phyloP scores from a whole-genome alignment of 1,140 invertebrate genomes.

The Chironomus striatipennis region DNA sequence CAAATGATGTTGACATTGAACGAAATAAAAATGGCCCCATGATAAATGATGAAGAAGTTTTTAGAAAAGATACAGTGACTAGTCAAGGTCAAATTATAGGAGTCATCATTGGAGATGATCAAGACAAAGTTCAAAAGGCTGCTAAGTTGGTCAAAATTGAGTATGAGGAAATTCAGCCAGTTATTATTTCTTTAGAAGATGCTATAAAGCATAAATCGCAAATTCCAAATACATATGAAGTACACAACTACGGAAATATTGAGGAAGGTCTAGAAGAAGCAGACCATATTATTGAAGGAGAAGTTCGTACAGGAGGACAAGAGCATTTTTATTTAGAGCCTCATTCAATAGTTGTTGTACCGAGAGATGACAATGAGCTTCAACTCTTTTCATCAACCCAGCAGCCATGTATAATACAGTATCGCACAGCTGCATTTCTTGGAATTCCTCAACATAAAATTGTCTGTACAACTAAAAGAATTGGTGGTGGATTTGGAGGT shows the following conservation, averaged over 20 bases:
- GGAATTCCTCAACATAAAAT: conserved; percentile 68
- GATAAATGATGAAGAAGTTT: conserved; percentile 70
- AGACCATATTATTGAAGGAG: conserved; percentile 59
- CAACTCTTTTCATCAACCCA: conserved; percentile 79
- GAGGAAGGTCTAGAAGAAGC: conserved; percentile 60
- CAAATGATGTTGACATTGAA: conserved; percentile 56
- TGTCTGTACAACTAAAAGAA: conserved; percentile 66
- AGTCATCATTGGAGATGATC: conserved; percentile 62
- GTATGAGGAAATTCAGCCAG: conserved; percentile 64
- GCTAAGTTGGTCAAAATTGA: conserved; percentile 61
- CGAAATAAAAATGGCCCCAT: conserved; percentile 57
- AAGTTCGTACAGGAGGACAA: conserved; percentile 77
- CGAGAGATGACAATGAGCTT: conserved; percentile 72
- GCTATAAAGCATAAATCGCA: conserved; percentile 67
- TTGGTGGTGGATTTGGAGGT: conserved; percentile 94
- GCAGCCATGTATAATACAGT: conserved; percentile 66
- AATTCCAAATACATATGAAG: conserved; percentile 58
- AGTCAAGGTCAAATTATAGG: conserved; percentile 71
- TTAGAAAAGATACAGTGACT: conserved; percentile 56
- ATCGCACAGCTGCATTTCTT: conserved; percentile 60
- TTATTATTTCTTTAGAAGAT: conserved; percentile 79
- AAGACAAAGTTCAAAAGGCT: conserved; percentile 63
- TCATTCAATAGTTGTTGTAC: conserved; percentile 60
- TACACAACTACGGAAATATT: conserved; percentile 54
- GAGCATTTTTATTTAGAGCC: conserved; percentile 97